Conservation (phyloP, 2,113 vertebrate species). For the Amphilophus citrinellus region DNA sequence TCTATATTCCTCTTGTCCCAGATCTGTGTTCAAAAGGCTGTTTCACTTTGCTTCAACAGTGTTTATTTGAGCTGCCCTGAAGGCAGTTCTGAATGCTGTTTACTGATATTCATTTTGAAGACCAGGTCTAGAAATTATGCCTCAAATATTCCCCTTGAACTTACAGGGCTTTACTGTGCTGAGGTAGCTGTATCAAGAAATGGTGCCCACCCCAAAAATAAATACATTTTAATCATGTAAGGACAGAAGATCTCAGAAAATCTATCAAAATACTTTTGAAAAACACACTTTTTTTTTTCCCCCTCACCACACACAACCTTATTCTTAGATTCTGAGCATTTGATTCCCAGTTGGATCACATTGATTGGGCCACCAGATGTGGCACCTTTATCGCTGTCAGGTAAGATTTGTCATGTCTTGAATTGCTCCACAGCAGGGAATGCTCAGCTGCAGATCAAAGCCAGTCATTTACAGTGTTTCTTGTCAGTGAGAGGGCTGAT, state of each 20-base stretch:
- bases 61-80: neutral
- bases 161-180: neutral
- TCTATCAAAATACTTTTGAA: neutral
- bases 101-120: slow-evolving; percentile 6
- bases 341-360: neutral
- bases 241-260: too few species aligned
- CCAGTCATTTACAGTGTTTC: neutral
- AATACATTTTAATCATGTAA: neutral
- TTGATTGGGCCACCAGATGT: neutral
- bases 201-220: neutral
- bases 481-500: neutral
- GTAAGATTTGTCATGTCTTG: slow-evolving; percentile 3
- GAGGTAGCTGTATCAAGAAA: neutral
- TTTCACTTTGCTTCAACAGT: neutral
- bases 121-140: neutral
- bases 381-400: neutral
- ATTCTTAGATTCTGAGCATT: neutral
- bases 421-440: neutral
- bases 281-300: neutral
- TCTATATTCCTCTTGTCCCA: neutral
- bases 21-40: neutral
- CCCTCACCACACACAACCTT: neutral
- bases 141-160: neutral
- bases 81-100: neutral
- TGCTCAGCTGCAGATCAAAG: neutral